These are phyloP conservation scores for Xenopus petersii DNA, from an alignment of 2,797 vertebrate genomes.

Conservation along the genomic window DNA sequence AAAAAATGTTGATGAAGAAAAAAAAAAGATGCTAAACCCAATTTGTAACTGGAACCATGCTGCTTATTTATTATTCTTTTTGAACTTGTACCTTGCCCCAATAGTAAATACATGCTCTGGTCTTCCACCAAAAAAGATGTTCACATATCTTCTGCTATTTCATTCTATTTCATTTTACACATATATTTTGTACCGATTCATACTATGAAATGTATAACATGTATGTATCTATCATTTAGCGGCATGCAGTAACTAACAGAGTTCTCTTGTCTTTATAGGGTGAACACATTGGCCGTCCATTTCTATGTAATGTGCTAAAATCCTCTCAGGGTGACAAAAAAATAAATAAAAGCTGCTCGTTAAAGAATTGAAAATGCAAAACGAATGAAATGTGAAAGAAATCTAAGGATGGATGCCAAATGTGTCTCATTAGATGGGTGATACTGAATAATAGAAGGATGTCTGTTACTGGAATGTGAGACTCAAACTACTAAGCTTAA, in stretches of 20 bases:
- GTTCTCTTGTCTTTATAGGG: neutral
- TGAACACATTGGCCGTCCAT: neutral
- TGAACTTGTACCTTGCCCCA: too few species aligned
- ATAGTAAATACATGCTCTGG: too few species aligned
- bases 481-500: conserved; percentile 9
- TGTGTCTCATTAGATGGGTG: conserved; percentile 1
- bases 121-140: too few species aligned
- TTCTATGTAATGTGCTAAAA: neutral
- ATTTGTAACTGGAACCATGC: too few species aligned
- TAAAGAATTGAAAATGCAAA: neutral
- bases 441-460: conserved; percentile 21
- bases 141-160: too few species aligned
- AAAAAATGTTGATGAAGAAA: too few species aligned
- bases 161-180: too few species aligned
- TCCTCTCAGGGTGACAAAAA: neutral
- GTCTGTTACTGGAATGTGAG: conserved; percentile 16
- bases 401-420: conserved; percentile 5
- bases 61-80: too few species aligned
- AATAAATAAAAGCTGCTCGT: neutral
- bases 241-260: neutral
- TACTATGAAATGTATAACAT: too few species aligned
- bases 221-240: too few species aligned
- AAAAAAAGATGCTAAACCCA: too few species aligned
- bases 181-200: too few species aligned
- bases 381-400: neutral